Base-by-base conservation (phyloP, 1,140 invertebrate species). In the Listronotus oregonensis region DNA sequence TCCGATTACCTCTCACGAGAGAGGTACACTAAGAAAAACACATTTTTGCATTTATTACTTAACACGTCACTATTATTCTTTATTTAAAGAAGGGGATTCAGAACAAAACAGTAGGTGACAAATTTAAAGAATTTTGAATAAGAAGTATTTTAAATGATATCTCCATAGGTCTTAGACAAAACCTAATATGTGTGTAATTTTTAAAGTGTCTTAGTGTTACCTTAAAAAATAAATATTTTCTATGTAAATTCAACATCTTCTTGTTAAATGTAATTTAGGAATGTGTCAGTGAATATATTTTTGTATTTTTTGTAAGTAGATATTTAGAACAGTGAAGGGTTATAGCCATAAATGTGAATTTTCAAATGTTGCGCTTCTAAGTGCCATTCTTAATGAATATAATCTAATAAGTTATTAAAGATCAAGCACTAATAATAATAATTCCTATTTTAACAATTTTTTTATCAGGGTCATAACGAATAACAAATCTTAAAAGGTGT, bases 261-360 rank as follows among this genome's bases (percentile, higher is more conserved):
- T 37, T 64, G 49, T 56, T 52, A 56, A 27, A 57, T 9, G 58
- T 18, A 64, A 50, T 14, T 43, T 40, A 60, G 17, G 21, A 63
- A 61, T 56, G 69, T 74, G 66, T 73, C 62, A 71, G 67, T 68
- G 61, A 44, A 74, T 74, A 74, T 74, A 74, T 74, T 74, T 74
- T 74, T 74, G 69, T 74, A 74, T 69, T 71, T 71, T 73, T 74
- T 74, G 72, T 74, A 74, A 63, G 63, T 71, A 73, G 69, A 63
- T 43, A 47, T 52, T 51, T 73, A 71, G 65, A 59, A 31, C 15
- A 37, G 31, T 6, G 17, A 66, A 49, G 17, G 39, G 50, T 64
- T 55, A 42, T 61, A n/a, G 12, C 27, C 34, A 55, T 5, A 27
- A 27, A 37, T 37, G 34, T 37, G 34, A 37, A 37, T 37, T 37